These are phyloP conservation scores for Itoplectis maculator DNA, from an alignment of 2,888 invertebrate species.

Conservation along the genomic window DNA sequence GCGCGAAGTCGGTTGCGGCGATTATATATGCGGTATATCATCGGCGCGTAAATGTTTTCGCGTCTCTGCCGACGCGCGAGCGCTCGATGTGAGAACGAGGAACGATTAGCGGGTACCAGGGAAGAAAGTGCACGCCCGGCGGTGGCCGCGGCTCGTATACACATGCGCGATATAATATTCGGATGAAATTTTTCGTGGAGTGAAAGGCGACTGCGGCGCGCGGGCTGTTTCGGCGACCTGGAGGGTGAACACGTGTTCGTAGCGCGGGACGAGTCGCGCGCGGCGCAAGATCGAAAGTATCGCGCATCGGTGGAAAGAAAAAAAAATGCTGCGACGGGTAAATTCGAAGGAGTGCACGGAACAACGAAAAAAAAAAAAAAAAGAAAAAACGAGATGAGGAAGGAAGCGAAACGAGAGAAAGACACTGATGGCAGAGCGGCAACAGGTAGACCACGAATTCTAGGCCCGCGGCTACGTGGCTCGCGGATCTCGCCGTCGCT, in stretches of 20 bases:
- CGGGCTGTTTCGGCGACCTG: constrained; percentile 34
- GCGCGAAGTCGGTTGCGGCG: constrained; percentile 12
- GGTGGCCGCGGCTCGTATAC: not conserved
- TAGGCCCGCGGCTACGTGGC: constrained; percentile 21
- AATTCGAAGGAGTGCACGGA: constrained; percentile 15
- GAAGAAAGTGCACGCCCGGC: constrained; percentile 55
- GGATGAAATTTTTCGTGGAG: constrained; percentile 67
- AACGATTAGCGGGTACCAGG: constrained; percentile 59
- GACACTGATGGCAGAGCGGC: too few relatives aligned
- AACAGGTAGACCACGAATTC: not conserved
- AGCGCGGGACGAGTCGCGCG: constrained; percentile 28
- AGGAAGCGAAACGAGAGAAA: constrained; percentile 3
- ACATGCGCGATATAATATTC: too few relatives aligned
- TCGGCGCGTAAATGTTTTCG: not conserved
- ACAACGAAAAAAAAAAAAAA: constrained; percentile 24
- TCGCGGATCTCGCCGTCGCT: constrained; percentile 17
- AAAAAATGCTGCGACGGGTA: constrained; percentile 29
- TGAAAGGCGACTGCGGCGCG: constrained; percentile 66
- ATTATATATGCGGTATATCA: constrained; percentile 2
- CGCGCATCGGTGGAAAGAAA: constrained; percentile 45
- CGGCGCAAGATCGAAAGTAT: constrained; percentile 70
- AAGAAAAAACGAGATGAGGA: constrained; percentile 28
- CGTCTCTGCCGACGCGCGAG: constrained; percentile 9
- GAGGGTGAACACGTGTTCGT: constrained; percentile 56
- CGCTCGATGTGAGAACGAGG: constrained; percentile 50